Percentiles rank a stretch among this genome's conserved stretches.
These are phyloP conservation scores for Thinocorus orbignyianus DNA, from an alignment of 2,113 vertebrate species.

Conservation along the genomic window DNA sequence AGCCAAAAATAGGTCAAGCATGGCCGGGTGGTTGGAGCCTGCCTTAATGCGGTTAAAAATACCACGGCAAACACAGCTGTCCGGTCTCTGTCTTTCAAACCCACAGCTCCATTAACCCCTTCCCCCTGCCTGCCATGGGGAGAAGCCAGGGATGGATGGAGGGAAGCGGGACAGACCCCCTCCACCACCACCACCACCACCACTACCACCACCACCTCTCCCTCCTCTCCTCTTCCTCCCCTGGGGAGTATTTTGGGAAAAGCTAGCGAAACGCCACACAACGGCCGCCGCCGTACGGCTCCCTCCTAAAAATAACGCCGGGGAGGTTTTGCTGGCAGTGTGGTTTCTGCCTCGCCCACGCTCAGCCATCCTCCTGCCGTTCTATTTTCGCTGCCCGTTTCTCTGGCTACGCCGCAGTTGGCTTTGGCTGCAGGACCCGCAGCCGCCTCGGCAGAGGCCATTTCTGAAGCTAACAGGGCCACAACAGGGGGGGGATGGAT, in stretches of 20 bases:
- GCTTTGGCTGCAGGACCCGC: conserved; percentile 69
- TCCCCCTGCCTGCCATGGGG: background rate
- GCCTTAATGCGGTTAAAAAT: conserved; percentile 99
- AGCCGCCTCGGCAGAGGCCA: conserved; percentile 48
- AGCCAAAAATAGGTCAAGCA: conserved; percentile 99
- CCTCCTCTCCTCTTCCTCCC: conserved; percentile 18
- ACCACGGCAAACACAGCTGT: conserved; percentile 99
- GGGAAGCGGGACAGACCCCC: background rate
- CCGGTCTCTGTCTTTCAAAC: conserved; percentile 86
- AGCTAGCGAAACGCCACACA: conserved; percentile 52
- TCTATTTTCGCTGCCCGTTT: conserved; percentile 82
- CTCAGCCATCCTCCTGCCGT: conserved; percentile 78
- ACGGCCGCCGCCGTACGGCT: conserved; percentile 64
- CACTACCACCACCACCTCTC: background rate
- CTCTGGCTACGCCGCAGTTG: conserved; percentile 78
- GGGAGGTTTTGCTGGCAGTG: conserved; percentile 77
- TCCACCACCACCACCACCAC: background rate
- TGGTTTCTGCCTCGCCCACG: conserved; percentile 82
- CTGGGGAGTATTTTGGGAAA: conserved; percentile 49
- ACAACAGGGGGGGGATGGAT: background rate
- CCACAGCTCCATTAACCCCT: conserved; percentile 66
- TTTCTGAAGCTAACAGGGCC: background rate
- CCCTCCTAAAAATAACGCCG: conserved; percentile 79
- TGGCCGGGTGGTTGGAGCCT: conserved; percentile 95
- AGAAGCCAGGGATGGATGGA: background rate